Base-by-base conservation (phyloP, 2,888 invertebrate species). In the Phragmatobia fuliginosa region DNA sequence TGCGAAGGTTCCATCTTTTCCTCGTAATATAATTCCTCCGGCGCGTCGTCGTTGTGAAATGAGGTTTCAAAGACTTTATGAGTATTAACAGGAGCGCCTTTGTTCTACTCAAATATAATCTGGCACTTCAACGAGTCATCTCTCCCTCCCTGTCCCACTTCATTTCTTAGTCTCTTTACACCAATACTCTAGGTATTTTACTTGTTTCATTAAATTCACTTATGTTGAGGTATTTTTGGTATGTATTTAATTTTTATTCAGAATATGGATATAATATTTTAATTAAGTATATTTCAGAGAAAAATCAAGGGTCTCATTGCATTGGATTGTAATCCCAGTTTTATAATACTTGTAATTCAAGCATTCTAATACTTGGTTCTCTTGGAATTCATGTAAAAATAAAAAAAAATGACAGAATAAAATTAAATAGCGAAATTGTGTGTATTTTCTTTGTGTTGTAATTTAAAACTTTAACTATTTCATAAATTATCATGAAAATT, bases 81-180 rank as follows among this genome's bases (percentile, higher is more conserved):
- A 76, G 79, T 81, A 79, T 74, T 74, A 72, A 74, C 73, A 66
- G 70, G 32, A 59, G 71, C 52, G 66, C 74, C 69, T 78, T 76
- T 81, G 74, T 80, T 76, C 76, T 71, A 67, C 62, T 63, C 61
- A 81, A 81, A 80, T 81, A 72, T 66, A 72, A 76, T 79, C 71
- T 70, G 62, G 8, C 60, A 52, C 60, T 61, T 21, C 38, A 62
- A 33, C 41, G 65, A 65, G 45, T 25, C 10, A 31, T n/a, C 58
- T 59, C 41, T 25, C 41, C 25, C 38, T 59, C n/a, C 14, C 65
- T 28, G 33, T 58, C 31, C 25, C 41, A 33, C 25, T 60, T 21
- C 33, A 60, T 33, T 33, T 11, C 32, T 32, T 33, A 60, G 59
- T 60, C 59, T 60, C 56, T 56, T 25, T 56, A 56, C 7, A 28